phyloP scores from a whole-genome alignment of 2,888 invertebrate genomes.

The Dioctria rufipes region DNA sequence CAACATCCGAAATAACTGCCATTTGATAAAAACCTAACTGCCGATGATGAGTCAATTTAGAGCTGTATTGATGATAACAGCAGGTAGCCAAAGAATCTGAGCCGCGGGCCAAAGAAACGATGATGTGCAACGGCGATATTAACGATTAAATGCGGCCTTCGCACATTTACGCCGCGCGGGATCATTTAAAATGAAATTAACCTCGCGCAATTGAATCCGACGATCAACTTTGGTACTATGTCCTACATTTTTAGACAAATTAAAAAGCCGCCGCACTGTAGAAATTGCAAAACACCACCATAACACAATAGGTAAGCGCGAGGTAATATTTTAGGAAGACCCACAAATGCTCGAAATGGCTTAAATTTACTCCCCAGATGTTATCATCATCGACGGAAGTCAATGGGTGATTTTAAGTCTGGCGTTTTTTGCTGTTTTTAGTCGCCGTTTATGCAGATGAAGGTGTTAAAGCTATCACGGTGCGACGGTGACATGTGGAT shows the following conservation, averaged over 20 bases:
- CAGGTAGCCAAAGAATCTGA: not conserved
- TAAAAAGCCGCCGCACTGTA: conserved; percentile 5
- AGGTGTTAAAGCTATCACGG: conserved; percentile 29
- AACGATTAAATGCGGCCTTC: conserved; percentile 18
- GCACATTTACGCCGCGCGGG: not conserved
- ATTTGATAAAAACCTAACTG: not conserved
- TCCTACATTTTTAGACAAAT: conserved; percentile 35
- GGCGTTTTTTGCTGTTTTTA: conserved; percentile 18
- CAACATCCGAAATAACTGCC: not conserved
- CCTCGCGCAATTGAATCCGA: conserved; percentile 27
- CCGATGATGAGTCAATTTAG: not conserved
- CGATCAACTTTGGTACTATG: conserved; percentile 17
- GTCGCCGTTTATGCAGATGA: conserved; percentile 38
- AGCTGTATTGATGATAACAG: not conserved
- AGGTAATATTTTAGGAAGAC: not conserved
- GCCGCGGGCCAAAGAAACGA: conserved; percentile 25
- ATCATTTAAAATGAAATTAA: conserved; percentile 36
- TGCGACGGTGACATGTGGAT: not conserved
- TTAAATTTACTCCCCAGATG: not conserved
- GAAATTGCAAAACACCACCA: not conserved
- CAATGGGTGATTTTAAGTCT: conserved; percentile 3
- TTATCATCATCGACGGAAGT: conserved; percentile 11
- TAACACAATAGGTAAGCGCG: conserved; percentile 5
- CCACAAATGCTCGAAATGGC: not conserved
- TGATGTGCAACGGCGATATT: not conserved